These are phyloP conservation scores for Caenorhabditis macrosperma DNA, from an alignment of 2,888 invertebrate species.

Conservation along the genomic window DNA sequence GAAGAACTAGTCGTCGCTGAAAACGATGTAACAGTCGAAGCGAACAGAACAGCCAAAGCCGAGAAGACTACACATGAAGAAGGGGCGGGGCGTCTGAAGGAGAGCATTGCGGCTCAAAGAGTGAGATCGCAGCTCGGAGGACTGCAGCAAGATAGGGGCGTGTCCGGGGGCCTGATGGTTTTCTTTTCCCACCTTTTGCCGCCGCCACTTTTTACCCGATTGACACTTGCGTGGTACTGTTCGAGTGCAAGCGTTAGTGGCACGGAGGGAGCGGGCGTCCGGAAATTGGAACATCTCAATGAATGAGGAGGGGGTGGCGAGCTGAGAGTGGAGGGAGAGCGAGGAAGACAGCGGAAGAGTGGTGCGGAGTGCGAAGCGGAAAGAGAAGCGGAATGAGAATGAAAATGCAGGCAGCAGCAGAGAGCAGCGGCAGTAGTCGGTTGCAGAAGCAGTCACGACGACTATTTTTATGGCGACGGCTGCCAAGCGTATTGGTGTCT, in stretches of 20 bases:
- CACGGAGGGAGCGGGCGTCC: not conserved
- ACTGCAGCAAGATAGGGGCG: conserved; percentile 53
- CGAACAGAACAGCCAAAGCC: conserved; percentile 25
- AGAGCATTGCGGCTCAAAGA: conserved; percentile 42
- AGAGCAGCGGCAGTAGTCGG: conserved; percentile 18
- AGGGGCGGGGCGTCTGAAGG: conserved; percentile 45
- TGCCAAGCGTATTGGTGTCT: conserved; percentile 17
- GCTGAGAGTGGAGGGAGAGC: conserved; percentile 10
- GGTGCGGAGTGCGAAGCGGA: conserved; percentile 34
- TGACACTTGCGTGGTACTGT: conserved; percentile 45
- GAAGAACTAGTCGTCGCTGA: conserved; percentile 8
- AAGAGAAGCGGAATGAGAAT: conserved; percentile 19
- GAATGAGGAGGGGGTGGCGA: not conserved
- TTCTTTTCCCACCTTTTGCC: conserved; percentile 55
- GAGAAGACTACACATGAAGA: conserved; percentile 50
- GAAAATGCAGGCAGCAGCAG: conserved; percentile 15
- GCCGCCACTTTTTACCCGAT: conserved; percentile 27
- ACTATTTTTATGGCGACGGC: conserved; percentile 37
- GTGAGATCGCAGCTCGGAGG: conserved; percentile 52
- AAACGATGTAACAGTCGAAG: conserved; percentile 38
- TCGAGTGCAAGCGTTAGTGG: conserved; percentile 36
- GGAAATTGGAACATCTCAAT: conserved; percentile 15
- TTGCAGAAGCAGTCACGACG: conserved; percentile 29
- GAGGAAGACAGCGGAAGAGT: not conserved
- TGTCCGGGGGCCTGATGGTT: conserved; percentile 26